Evolutionary conservation across 2,113 vertebrate species (phyloP).

Genomic region (Odontesthes bonariensis): DNA sequence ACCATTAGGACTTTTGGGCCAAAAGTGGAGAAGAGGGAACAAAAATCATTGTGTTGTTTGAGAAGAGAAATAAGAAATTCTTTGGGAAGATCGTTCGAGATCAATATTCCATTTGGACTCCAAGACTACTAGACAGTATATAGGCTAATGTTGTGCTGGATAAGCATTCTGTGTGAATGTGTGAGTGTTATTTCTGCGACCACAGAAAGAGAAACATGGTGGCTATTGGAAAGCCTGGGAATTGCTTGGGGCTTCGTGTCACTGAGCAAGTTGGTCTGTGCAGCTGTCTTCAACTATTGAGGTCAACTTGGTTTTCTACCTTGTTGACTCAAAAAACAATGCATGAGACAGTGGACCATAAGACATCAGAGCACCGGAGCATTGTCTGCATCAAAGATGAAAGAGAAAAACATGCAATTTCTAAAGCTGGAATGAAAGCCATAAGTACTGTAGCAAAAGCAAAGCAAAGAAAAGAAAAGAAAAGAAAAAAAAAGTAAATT

Average conservation of each 20-base stretch:
- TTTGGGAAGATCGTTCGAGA: conserved; percentile 70
- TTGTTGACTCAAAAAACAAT: conserved; percentile 54
- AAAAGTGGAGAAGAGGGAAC: conserved; percentile 43
- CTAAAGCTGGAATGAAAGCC: conserved; percentile 9
- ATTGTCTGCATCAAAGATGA: conserved; percentile 8
- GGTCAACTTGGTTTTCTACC: conserved; percentile 65
- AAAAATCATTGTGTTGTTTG: conserved; percentile 64
- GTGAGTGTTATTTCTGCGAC: conserved; percentile 59
- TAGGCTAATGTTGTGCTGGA: conserved; percentile 76
- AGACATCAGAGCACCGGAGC: conserved; percentile 36
- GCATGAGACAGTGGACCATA: conserved; percentile 52
- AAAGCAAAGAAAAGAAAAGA: not conserved
- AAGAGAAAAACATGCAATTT: conserved; percentile 1
- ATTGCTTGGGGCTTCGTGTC: conserved; percentile 73
- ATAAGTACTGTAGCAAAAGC: not conserved
- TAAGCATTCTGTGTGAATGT: conserved; percentile 63
- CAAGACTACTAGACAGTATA: conserved; percentile 67
- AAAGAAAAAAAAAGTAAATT: not conserved
- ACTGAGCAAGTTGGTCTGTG: conserved; percentile 60
- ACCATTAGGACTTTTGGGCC: conserved; percentile 62
- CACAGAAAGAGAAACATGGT: conserved; percentile 67
- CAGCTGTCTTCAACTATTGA: conserved; percentile 77
- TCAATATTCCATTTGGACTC: conserved; percentile 80
- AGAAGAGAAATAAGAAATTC: conserved; percentile 73
- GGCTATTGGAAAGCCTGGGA: conserved; percentile 69